Evolutionary conservation across 2,888 invertebrate species (phyloP).

Genomic region (Mythimna impura): DNA sequence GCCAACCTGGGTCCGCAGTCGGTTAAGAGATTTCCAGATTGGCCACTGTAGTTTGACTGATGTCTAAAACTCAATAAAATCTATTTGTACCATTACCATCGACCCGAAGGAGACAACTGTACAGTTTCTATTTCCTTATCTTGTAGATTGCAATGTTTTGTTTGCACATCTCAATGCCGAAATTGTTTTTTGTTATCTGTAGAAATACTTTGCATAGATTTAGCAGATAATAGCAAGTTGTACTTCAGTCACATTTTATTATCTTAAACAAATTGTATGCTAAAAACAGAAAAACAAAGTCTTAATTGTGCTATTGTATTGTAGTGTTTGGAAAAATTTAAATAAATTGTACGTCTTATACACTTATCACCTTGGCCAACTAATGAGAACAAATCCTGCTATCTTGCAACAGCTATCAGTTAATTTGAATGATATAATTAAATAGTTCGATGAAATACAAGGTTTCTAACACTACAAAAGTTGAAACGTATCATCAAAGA

Average conservation of each 20-base stretch:
- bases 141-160: background rate
- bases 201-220: background rate
- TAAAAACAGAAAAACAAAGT: constrained; percentile 27
- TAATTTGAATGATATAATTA: background rate
- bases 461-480: background rate
- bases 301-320: constrained; percentile 6
- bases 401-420: background rate
- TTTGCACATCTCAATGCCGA: constrained; percentile 26
- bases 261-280: background rate
- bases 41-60: no score
- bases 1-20: no score
- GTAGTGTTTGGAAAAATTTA: constrained; percentile 14
- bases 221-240: background rate
- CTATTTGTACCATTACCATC: no score
- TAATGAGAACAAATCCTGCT: background rate
- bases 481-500: background rate
- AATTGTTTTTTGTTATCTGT: constrained; percentile 8
- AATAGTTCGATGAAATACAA: background rate
- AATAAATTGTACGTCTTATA: background rate
- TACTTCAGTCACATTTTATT: constrained; percentile 5
- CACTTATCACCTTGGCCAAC: background rate
- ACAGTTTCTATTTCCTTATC: background rate
- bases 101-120: background rate
- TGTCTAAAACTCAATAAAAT: no score
- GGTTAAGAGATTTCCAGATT: no score